Percentiles rank a stretch among this genome's conserved stretches.
Conservation (phyloP, 2,888 invertebrate species). For the Acanthococcus lagerstroemiae region DNA sequence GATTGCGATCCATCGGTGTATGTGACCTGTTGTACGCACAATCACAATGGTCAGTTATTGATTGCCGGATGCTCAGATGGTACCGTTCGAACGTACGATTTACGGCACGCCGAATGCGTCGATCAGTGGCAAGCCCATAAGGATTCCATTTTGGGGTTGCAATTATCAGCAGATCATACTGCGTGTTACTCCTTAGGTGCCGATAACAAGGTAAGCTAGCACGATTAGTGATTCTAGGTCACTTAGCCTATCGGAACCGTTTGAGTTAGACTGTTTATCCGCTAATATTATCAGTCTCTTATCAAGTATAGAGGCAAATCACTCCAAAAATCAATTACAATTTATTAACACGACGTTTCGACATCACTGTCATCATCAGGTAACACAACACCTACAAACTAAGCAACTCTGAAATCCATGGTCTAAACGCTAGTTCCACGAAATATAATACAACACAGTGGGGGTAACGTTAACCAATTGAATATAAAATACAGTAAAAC, state of each 20-base stretch:
- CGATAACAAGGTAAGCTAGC: slow-evolving; percentile 46
- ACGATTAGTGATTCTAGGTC: not conserved
- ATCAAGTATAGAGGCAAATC: too few relatives aligned
- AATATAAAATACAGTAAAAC: too few relatives aligned
- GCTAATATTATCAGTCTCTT: not conserved
- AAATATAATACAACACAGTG: too few relatives aligned
- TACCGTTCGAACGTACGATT: slow-evolving; percentile 48
- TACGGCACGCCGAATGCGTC: slow-evolving; percentile 48
- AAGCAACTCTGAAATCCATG: too few relatives aligned
- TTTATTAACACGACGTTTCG: too few relatives aligned
- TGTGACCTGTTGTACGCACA: slow-evolving; percentile 48
- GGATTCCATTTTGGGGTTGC: slow-evolving; percentile 47
- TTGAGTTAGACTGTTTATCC: too few relatives aligned
- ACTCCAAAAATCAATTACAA: too few relatives aligned
- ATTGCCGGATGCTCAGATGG: slow-evolving; percentile 51
- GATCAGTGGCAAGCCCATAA: slow-evolving; percentile 48
- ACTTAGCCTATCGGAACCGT: too few relatives aligned
- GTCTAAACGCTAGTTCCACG: too few relatives aligned
- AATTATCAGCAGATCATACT: slow-evolving; percentile 47
- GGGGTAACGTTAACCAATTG: too few relatives aligned
- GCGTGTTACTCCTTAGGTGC: slow-evolving; percentile 48
- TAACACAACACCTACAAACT: too few relatives aligned
- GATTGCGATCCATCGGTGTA: slow-evolving; percentile 39
- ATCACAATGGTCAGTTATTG: slow-evolving; percentile 51
- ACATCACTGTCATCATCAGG: too few relatives aligned